Conservation (phyloP, 2,113 vertebrate genomes). For the Isichthys henryi region DNA sequence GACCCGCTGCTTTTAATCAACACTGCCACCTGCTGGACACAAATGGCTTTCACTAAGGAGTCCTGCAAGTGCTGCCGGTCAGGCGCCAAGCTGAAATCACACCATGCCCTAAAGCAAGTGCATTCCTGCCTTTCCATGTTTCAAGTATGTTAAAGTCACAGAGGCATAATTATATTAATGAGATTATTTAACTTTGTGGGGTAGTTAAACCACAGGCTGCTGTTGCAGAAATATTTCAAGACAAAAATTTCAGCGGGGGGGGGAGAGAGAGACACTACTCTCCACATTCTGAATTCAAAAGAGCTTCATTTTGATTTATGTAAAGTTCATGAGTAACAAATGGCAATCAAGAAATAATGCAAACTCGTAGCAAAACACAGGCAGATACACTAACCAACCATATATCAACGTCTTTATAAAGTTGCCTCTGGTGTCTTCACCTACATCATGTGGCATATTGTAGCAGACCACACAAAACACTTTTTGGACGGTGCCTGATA, state of each 20-base stretch:
- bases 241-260: not conserved
- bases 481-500: not conserved
- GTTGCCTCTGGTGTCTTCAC: not conserved
- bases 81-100: not conserved
- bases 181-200: not conserved
- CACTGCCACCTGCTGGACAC: conserved; percentile 61
- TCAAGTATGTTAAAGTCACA: not conserved
- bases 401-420: not conserved
- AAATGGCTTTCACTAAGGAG: not conserved
- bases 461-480: not conserved
- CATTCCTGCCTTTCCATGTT: not conserved
- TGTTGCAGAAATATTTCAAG: not conserved
- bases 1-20: conserved; percentile 54
- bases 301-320: not conserved
- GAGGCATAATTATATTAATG: conserved; percentile 1
- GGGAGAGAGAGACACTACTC: no score
- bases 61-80: not conserved
- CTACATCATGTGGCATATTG: not conserved
- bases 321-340: not conserved
- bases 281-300: not conserved
- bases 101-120: not conserved
- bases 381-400: not conserved
- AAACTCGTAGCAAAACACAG: not conserved
- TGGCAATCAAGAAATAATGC: not conserved
- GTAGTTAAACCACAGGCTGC: not conserved